phyloP scores from a whole-genome alignment of 2,888 invertebrate genomes.

The Macropis europaea region DNA sequence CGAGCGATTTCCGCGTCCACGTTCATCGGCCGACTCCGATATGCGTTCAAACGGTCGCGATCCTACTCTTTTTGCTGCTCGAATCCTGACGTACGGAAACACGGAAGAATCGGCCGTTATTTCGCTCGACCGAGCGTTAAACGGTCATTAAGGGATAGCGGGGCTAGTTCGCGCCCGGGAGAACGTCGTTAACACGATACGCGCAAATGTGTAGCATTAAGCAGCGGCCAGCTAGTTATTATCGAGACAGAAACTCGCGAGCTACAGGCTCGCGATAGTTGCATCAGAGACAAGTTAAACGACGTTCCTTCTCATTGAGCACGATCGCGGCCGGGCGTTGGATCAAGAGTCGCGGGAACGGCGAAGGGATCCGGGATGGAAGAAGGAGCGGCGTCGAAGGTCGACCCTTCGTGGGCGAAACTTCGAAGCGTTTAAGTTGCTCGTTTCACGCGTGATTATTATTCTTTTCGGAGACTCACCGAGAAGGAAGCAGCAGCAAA shows the following conservation, averaged over 20 bases:
- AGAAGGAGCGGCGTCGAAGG: slow-evolving; percentile 7
- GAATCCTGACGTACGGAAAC: slow-evolving; percentile 1
- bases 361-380: slow-evolving; percentile 24
- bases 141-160: slow-evolving; percentile 24
- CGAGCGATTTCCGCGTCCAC: slow-evolving; percentile 36
- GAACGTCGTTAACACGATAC: slow-evolving; percentile 43
- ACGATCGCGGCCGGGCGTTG: slow-evolving; percentile 33
- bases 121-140: slow-evolving; percentile 57
- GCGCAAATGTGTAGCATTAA: slow-evolving; percentile 40
- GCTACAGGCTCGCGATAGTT: slow-evolving; percentile 3
- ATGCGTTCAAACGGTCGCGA: too few relatives aligned
- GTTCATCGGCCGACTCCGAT: too few relatives aligned
- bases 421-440: too few relatives aligned
- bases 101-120: slow-evolving; percentile 34
- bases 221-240: slow-evolving; percentile 30
- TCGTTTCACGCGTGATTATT: too few relatives aligned
- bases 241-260: slow-evolving; percentile 25
- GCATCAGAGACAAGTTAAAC: slow-evolving; percentile 35
- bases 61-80: neutral
- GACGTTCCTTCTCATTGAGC: slow-evolving; percentile 44
- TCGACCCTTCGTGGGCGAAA: slow-evolving; percentile 4
- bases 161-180: slow-evolving; percentile 26
- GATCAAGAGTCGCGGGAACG: slow-evolving; percentile 16
- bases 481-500: neutral
- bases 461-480: too few relatives aligned